These are phyloP conservation scores for Caenorhabditis sp. DNA, from an alignment of 2,888 invertebrate species.

Conservation along the genomic window DNA sequence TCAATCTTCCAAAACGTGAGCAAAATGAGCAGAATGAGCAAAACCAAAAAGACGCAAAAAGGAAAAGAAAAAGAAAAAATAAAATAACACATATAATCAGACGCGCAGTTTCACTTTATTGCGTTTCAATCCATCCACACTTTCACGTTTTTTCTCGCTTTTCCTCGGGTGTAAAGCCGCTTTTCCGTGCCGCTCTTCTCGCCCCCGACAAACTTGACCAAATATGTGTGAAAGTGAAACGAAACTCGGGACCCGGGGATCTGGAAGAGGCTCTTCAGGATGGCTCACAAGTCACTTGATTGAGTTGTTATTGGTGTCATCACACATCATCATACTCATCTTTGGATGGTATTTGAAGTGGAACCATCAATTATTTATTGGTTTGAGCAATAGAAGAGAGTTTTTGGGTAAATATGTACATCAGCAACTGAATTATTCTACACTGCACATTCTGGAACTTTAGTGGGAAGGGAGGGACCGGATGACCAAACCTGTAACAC, in stretches of 20 bases:
- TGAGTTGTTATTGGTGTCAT: constrained; percentile 30
- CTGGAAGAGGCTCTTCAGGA: not conserved
- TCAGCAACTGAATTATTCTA: constrained; percentile 20
- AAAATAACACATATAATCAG: constrained; percentile 54
- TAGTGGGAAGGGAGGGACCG: not conserved
- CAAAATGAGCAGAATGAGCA: too few species aligned
- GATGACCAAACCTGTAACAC: too few species aligned
- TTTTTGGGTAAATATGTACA: constrained; percentile 38
- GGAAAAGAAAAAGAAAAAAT: too few species aligned
- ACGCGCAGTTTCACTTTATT: constrained; percentile 59
- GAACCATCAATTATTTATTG: constrained; percentile 41
- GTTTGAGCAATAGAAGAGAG: not conserved
- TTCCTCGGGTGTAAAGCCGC: constrained; percentile 19
- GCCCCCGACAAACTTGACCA: constrained; percentile 20
- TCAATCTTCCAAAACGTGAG: constrained; percentile 13
- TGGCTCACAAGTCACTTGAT: not conserved
- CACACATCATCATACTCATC: constrained; percentile 2
- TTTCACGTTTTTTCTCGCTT: constrained; percentile 37
- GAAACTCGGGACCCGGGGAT: not conserved
- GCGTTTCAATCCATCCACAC: constrained; percentile 50
- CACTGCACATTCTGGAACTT: not conserved
- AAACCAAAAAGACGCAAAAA: too few species aligned
- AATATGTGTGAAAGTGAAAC: constrained; percentile 34
- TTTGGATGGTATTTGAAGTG: constrained; percentile 28
- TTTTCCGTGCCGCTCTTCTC: constrained; percentile 32